Percentiles rank a stretch among this genome's conserved stretches.
Conservation (phyloP, 2,888 invertebrate genomes). For the Globia sparganii region DNA sequence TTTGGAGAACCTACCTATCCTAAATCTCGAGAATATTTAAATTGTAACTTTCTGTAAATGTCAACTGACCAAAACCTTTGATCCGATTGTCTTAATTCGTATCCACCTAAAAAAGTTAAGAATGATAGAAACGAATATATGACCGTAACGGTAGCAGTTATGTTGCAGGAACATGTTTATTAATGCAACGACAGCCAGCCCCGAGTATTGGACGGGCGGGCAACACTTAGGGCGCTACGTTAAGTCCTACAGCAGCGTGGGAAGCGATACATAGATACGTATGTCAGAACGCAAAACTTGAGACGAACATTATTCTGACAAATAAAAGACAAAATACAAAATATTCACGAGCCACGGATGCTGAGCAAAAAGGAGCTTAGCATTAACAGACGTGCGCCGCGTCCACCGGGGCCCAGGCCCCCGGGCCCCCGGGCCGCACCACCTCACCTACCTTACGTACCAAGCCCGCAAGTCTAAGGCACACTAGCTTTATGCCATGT, state of each 20-base stretch:
- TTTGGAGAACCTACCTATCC: background rate
- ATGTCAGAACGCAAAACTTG: background rate
- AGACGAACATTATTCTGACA: conserved; percentile 24
- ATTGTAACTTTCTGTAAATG: background rate
- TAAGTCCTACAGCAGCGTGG: background rate
- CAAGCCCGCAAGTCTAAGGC: background rate
- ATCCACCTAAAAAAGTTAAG: background rate
- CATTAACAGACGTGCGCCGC: conserved; percentile 41
- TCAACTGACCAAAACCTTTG: background rate
- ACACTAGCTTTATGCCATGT: background rate
- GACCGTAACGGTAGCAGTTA: background rate
- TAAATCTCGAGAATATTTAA: background rate
- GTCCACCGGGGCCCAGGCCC: too few relatives aligned
- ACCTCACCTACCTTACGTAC: background rate
- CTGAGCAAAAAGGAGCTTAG: conserved; percentile 32
- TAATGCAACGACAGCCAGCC: background rate
- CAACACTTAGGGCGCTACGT: background rate
- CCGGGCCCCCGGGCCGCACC: too few relatives aligned
- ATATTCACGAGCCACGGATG: conserved; percentile 36
- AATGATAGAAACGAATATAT: background rate
- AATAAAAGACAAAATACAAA: conserved; percentile 24
- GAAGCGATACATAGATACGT: background rate
- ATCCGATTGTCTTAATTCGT: background rate
- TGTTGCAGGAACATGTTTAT: background rate
- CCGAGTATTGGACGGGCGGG: background rate